These are phyloP conservation scores for Oncorhynchus kisutch DNA, from an alignment of 2,113 vertebrate genomes.

Conservation along the genomic window DNA sequence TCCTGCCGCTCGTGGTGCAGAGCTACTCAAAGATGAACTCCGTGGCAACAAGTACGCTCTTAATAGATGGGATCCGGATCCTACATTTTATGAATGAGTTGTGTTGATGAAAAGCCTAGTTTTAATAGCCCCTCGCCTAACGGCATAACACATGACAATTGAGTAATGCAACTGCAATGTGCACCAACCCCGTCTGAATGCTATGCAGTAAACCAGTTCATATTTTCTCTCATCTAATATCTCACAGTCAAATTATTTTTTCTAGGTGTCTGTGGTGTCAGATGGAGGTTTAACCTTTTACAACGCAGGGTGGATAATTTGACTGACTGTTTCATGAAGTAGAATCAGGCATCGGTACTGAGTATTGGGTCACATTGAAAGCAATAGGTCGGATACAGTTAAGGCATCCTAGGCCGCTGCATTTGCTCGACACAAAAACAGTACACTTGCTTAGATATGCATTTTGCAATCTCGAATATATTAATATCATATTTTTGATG, in stretches of 20 bases:
- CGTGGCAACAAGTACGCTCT: constrained; percentile 23
- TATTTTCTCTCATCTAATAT: constrained; percentile 42
- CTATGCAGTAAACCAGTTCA: constrained; percentile 63
- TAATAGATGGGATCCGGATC: constrained; percentile 23
- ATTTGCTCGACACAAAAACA: neutral
- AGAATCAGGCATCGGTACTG: neutral
- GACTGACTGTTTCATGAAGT: neutral
- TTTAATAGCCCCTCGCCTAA: constrained; percentile 17
- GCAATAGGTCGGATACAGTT: neutral
- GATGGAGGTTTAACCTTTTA: constrained; percentile 37
- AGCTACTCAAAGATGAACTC: constrained; percentile 19
- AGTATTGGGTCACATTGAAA: constrained; percentile 7
- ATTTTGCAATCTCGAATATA: constrained; percentile 30
- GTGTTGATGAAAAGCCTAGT: constrained; percentile 31
- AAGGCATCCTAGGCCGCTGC: neutral
- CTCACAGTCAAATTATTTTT: constrained; percentile 33
- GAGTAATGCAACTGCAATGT: constrained; percentile 25
- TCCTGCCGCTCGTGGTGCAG: constrained; percentile 54
- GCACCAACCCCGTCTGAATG: constrained; percentile 37
- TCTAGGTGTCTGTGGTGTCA: constrained; percentile 18
- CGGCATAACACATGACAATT: constrained; percentile 6
- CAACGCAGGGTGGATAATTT: constrained; percentile 13
- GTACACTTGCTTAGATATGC: constrained; percentile 5
- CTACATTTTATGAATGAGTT: constrained; percentile 21
- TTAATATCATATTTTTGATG: constrained; percentile 12